Conservation (phyloP, 2,888 invertebrate species). For the Smittia sp. region DNA sequence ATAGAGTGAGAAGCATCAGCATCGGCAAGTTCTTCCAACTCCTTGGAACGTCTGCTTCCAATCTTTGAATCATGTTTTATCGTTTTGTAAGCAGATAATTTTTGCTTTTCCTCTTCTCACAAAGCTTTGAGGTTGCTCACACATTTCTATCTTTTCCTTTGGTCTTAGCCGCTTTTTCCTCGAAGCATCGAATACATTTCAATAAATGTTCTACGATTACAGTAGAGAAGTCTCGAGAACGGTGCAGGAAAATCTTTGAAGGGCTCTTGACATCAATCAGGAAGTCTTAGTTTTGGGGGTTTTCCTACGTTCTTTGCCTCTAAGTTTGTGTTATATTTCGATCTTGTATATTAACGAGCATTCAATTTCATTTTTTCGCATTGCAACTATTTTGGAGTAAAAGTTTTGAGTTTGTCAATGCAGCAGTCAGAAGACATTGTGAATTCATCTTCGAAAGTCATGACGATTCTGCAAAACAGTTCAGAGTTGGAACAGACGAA, state of each 20-base stretch:
- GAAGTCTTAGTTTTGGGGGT: neutral
- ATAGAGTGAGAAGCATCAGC: conserved; percentile 3
- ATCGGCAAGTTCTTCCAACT: neutral
- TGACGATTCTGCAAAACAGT: neutral
- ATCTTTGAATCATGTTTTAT: conserved; percentile 18
- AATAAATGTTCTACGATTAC: too few species aligned
- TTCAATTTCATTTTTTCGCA: too few species aligned
- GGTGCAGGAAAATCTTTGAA: conserved; percentile 8
- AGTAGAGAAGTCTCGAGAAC: too few species aligned
- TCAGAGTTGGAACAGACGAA: neutral
- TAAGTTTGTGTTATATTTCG: too few species aligned
- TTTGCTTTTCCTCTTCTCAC: neutral
- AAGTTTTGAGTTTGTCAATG: neutral
- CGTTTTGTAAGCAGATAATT: neutral
- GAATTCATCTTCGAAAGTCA: neutral
- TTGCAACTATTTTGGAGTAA: neutral
- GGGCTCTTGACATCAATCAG: conserved; percentile 41
- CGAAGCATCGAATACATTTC: neutral
- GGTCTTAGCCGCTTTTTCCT: neutral
- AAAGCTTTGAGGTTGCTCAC: conserved; percentile 2
- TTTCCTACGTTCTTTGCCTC: neutral
- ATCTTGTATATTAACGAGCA: too few species aligned
- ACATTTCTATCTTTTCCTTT: neutral
- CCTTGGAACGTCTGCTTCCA: neutral
- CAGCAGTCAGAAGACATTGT: neutral